Conservation (phyloP, 2,113 vertebrate genomes). For the Chroicocephalus ridibundus region DNA sequence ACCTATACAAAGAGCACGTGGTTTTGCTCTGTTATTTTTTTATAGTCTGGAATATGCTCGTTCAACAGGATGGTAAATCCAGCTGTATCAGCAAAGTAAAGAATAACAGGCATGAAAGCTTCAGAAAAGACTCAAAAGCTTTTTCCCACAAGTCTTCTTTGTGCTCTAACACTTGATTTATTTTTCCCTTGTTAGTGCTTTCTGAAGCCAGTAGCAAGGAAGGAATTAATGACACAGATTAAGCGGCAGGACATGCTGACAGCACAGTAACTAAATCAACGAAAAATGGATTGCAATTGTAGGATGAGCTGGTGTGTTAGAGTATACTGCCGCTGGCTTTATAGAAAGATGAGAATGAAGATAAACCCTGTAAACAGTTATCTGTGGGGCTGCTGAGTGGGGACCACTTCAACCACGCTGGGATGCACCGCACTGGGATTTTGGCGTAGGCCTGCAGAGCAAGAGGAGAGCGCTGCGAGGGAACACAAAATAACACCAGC, state of each 20-base stretch:
- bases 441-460: background rate
- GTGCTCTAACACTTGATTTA: constrained; percentile 60
- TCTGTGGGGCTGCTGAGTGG: background rate
- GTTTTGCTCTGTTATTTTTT: constrained; percentile 39
- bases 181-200: constrained; percentile 57
- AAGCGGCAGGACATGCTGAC: constrained; percentile 35
- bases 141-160: constrained; percentile 65
- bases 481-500: background rate
- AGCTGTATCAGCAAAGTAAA: constrained; percentile 64
- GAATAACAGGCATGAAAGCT: constrained; percentile 62
- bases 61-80: constrained; percentile 61
- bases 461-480: background rate
- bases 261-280: constrained; percentile 47
- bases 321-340: background rate
- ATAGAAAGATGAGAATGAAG: background rate
- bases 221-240: constrained; percentile 42
- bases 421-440: fast-evolving
- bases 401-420: fast-evolving
- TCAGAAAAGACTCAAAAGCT: constrained; percentile 49
- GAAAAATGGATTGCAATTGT: background rate
- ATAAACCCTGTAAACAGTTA: background rate
- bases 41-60: constrained; percentile 42
- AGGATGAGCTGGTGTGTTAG: background rate
- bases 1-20: constrained; percentile 48
- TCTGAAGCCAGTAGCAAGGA: constrained; percentile 62